A percentile compares a stretch with the other conserved stretches of the same genome.
phyloP scores from a whole-genome alignment of 2,797 vertebrate genomes.

The Linurgus olivaceus region DNA sequence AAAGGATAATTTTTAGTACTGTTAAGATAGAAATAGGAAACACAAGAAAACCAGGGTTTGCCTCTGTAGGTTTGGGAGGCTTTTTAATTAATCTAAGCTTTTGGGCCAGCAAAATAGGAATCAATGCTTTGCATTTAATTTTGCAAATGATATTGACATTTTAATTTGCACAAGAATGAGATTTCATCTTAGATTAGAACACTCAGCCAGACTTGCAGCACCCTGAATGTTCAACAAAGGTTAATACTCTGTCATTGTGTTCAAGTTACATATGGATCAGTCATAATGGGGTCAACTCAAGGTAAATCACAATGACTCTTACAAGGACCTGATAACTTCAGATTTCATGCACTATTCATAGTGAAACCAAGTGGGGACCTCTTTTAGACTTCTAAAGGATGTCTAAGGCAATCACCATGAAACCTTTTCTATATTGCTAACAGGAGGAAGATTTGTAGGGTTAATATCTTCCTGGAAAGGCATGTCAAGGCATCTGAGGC shows the following conservation, averaged over 20 bases:
- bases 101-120: neutral
- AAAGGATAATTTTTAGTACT: neutral
- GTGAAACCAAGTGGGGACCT: neutral
- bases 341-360: neutral
- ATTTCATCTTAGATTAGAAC: neutral
- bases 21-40: neutral
- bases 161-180: neutral
- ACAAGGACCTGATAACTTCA: neutral
- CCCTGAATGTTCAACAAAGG: neutral
- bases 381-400: neutral
- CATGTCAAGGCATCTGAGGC: neutral
- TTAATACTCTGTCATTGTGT: neutral
- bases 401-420: neutral
- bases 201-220: neutral
- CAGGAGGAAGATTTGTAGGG: neutral
- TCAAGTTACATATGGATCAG: neutral
- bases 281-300: neutral
- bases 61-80: accelerated
- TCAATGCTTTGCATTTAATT: neutral
- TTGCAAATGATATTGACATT: neutral
- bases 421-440: neutral
- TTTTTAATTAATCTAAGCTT: neutral
- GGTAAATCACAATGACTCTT: neutral
- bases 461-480: neutral
- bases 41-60: neutral